Evolutionary conservation across 2,797 vertebrate genomes (phyloP), one percentile per base, ranked within the genome.

Genomic region (Enoplosus armatus): DNA sequence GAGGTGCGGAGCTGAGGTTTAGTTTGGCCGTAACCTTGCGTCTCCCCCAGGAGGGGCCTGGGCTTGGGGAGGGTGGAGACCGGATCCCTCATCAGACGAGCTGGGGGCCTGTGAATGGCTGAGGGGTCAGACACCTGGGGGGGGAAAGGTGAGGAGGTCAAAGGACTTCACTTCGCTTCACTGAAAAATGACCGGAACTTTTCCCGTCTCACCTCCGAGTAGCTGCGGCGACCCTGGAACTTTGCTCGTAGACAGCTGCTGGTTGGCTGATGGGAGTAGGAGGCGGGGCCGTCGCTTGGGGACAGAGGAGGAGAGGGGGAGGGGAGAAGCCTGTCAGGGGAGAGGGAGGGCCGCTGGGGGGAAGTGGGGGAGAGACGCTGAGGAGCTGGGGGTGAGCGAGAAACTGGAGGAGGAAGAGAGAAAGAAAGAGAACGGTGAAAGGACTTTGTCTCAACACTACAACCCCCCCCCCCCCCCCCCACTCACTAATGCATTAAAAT

Each of bases 161-260:
- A 29, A 26, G 8, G 11, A 33, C 0, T 29, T 9, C 1, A 54
- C 24, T 7, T 3, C 22, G 48, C 64, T 54, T 51, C 9, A 29
- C 12, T 27, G 1, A 12, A 22, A 37, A 55, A 33, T n/a, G n/a
- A n/a, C n/a, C 1, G 1, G 35, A 22, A 50, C 6, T 20, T 20
- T 24, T 3, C 14, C 11, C 20, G 14, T 6, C 69, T 85, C 27
- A 92, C 91, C 95, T 97, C 97, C 0, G 96, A 97, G 90, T 97
- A 97, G 90, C 97, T 97, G 50, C 97, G 96, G 5, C 96, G 96
- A 16, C 96, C 96, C 82, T 97, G 96, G 93, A 97, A 97, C 64
- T 95, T 96, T 0, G 95, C 96, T 29, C 97, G 96, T 47, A 95
- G 94, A 47, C 95, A 95, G 65, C 95, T 96, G 85, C 95, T 96